Percentiles rank a stretch among this genome's conserved stretches.
Conservation (phyloP, 2,797 vertebrate species). For the Mallotus villosus region DNA sequence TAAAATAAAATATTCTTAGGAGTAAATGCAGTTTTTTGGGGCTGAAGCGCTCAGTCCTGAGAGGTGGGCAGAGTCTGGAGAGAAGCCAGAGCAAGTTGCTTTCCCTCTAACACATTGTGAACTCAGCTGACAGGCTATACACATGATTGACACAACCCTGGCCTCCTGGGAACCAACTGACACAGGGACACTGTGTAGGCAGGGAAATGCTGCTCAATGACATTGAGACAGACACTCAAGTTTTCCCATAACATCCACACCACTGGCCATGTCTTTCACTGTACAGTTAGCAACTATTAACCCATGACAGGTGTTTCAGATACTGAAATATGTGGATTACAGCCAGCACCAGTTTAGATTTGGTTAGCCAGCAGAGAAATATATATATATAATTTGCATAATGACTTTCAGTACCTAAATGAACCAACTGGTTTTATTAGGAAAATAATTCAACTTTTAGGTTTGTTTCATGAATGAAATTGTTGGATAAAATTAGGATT, state of each 20-base stretch:
- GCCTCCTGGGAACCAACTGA: conserved; percentile 62
- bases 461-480: neutral
- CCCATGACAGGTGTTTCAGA: neutral
- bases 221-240: conserved; percentile 33
- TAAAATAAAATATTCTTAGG: neutral
- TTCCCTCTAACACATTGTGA: conserved; percentile 9
- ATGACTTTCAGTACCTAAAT: neutral
- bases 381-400: neutral
- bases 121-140: conserved; percentile 57
- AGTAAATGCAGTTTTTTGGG: conserved; percentile 15
- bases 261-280: neutral
- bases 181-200: conserved; percentile 49
- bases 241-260: conserved; percentile 18
- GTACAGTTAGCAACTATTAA: neutral
- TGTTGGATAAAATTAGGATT: neutral
- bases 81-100: conserved; percentile 19
- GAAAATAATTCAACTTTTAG: neutral
- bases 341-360: neutral
- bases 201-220: conserved; percentile 19
- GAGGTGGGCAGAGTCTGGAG: conserved; percentile 38
- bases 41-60: conserved; percentile 26
- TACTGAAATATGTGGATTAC: neutral
- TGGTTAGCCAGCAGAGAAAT: neutral
- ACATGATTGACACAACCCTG: conserved; percentile 62
- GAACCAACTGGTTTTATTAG: neutral